Base-by-base conservation (phyloP, 2,797 vertebrate species). In the Dallia pectoralis region DNA sequence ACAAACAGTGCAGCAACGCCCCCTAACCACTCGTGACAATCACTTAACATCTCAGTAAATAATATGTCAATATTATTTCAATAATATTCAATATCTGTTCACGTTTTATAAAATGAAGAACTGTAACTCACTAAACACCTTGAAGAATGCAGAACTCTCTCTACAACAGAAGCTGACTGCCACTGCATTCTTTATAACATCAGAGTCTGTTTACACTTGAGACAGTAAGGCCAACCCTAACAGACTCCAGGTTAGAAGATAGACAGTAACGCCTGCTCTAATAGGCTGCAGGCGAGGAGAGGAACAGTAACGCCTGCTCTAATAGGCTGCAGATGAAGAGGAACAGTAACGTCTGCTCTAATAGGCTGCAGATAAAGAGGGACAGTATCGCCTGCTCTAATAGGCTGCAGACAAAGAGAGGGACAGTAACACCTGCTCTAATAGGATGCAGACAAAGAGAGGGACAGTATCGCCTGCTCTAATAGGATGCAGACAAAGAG, bases 201-300 rank as follows among this genome's bases (percentile, higher is more conserved):
- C 65, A 61, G 51, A 40, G 56, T 80, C 73, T 80, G 70, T 78
- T 74, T 78, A 65, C 19, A 78, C 79, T 74, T 83, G 76, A 83
- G 73, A 27, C 69, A 72, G 51, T 53, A 53, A 53, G 8, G 51
- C 1, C 51, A 8, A 3, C 51, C 8, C 51, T 53, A 53, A 53
- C n/a, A 22, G 51, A n/a, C 51, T 22, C 1, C n/a, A 53, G 51
- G n/a, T 53, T 19, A 53, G 51, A n/a, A 53, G 0, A 53, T 4
- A n/a, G 51, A 53, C 51, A n/a, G 51, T 53, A 53, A 53, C 0
- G 19, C 1, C 19, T 53, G n/a, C 51, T 3, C 51, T 56, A 56
- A 56, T 56, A 25, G 8, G n/a, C n/a, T 56, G 2, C 51, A 56
- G 51, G 22, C 22, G n/a, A 56, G 51, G n/a, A 22, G 2, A 56